Conservation (phyloP, 2,113 vertebrate genomes). For the Tyto alba region DNA sequence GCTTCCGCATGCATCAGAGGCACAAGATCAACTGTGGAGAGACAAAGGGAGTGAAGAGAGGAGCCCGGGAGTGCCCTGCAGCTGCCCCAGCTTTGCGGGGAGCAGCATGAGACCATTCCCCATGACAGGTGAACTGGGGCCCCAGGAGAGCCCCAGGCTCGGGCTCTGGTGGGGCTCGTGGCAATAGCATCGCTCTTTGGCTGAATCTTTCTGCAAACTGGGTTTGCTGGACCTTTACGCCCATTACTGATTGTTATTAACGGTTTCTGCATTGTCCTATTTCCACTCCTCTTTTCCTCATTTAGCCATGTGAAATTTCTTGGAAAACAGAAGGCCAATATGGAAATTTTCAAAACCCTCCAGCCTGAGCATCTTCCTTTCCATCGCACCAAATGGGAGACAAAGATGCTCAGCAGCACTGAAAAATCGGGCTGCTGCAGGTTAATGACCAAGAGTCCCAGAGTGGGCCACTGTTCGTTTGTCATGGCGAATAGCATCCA, state of each 20-base stretch:
- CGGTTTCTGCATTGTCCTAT: rapidly evolving
- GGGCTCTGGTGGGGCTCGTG: not conserved
- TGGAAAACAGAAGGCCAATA: not conserved
- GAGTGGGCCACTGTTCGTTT: not conserved
- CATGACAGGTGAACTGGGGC: not conserved
- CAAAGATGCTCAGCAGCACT: not conserved
- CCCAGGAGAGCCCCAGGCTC: not conserved
- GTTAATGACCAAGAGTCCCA: not conserved
- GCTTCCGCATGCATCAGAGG: slow-evolving; percentile 32
- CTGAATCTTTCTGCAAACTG: not conserved
- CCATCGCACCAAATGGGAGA: not conserved
- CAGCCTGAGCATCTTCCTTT: not conserved
- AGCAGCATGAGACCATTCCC: not conserved
- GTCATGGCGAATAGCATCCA: slow-evolving; percentile 8
- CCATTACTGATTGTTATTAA: not conserved
- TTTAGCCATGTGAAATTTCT: not conserved
- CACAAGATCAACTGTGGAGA: slow-evolving; percentile 5
- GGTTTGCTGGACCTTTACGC: not conserved
- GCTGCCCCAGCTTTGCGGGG: too few relatives aligned
- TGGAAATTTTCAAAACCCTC: not conserved
- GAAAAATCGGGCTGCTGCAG: not conserved
- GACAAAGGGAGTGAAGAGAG: slow-evolving; percentile 2
- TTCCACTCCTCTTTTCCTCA: not conserved
- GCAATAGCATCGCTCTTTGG: not conserved
- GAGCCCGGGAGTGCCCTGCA: not conserved